Evolutionary conservation across 2,888 invertebrate genomes (phyloP).

Genomic region (Melanostoma scalare): DNA sequence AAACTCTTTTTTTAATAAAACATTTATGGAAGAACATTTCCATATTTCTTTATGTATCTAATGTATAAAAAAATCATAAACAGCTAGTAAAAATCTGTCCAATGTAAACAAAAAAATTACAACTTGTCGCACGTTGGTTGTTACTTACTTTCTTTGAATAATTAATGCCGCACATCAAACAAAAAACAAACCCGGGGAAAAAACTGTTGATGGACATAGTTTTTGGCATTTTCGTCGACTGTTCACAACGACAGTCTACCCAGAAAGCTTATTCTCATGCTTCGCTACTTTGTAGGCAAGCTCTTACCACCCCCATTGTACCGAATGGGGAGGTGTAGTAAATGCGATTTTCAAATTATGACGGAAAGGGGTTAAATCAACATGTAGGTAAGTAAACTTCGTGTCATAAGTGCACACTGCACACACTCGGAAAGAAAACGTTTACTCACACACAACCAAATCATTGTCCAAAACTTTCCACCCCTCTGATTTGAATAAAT

Average conservation of each 20-base stretch:
- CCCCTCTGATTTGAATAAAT: constrained; percentile 14
- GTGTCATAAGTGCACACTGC: constrained; percentile 27
- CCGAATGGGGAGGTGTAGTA: not conserved
- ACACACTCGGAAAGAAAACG: constrained; percentile 37
- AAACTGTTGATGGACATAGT: constrained; percentile 31
- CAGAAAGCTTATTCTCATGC: not conserved
- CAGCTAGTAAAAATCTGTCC: constrained; percentile 33
- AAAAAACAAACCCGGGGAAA: not conserved
- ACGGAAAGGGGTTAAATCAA: constrained; percentile 20
- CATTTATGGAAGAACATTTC: not conserved
- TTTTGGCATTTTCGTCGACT: constrained; percentile 11
- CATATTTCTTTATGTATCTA: no score
- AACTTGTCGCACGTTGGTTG: constrained; percentile 43
- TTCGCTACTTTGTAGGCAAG: not conserved
- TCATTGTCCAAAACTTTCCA: not conserved
- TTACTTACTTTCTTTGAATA: constrained; percentile 46
- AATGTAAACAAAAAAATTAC: constrained; percentile 48
- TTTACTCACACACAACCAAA: constrained; percentile 20
- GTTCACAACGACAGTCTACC: constrained; percentile 6
- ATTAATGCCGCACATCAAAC: constrained; percentile 55
- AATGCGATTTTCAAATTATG: constrained; percentile 8
- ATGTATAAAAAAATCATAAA: not conserved
- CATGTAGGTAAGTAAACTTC: constrained; percentile 18
- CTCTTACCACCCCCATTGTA: constrained; percentile 12
- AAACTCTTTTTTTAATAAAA: not conserved